Base-by-base conservation (phyloP, 2,797 vertebrate genomes). In the Microctenopoma stevenorrisi region DNA sequence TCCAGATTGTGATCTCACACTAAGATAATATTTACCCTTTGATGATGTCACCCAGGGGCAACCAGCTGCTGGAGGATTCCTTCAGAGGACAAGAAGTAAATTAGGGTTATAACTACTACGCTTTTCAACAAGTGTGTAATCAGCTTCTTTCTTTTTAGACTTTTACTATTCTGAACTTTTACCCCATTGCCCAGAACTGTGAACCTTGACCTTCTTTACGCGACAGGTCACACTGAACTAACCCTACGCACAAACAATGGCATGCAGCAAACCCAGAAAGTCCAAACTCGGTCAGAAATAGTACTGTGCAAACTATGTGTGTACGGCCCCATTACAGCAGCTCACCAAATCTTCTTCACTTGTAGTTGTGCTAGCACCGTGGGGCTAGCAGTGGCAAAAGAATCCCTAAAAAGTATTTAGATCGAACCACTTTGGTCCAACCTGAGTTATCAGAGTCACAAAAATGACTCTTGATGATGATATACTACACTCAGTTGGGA, bases 141-240 rank as follows among this genome's bases (percentile, higher is more conserved):
- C 70, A 69, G 77, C 60, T 52, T 81, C 68, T 76, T 78, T 78
- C 68, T 79, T 63, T 84, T 86, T 58, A 68, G 28, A 79, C 78
- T 86, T 89, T 91, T 86, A 86, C 69, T 74, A 65, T 85, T 88
- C 72, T 88, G 83, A 90, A 82, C 85, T 84, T 80, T 83, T 81
- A 74, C 81, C 81, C 81, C 64, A 33, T 53, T 87, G 85, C 22
- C 75, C 74, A 80, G 68, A 69, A 49, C 7, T 22, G 67, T 87
- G 87, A 91, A 86, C 84, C 81, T 78, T 89, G 73, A 85, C 88
- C 78, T 65, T 86, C 77, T 54, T 64, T 66, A 79, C 80, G 78
- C 61, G 7, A 48, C 2, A 50, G 58, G 68, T 83, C 68, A 71
- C 28, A 30, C 56, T 64, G 68, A 80, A 59, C 75, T 28, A 67